Base-by-base conservation (phyloP, 2,113 vertebrate genomes). In the Pampusana beccarii region DNA sequence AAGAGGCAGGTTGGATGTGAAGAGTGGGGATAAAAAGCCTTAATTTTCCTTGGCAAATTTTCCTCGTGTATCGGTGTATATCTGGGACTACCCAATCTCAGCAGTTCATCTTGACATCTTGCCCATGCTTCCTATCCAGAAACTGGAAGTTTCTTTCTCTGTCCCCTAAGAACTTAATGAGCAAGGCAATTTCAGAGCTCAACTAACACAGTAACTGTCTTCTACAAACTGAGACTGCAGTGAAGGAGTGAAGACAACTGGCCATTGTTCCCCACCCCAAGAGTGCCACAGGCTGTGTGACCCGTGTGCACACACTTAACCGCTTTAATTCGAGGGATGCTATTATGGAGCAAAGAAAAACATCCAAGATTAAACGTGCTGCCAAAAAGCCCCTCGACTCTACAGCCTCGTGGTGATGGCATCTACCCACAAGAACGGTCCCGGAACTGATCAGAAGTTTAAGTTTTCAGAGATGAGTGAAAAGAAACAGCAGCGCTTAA, bases 391-490 rank as follows among this genome's bases (percentile, higher is more conserved):
- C 24, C 48, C 4, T 16, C 0, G 0, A 3, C 8, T 71, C 42
- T 7, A 26, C 33, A 9, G 28, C 3, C 16, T 17, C 2, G 0
- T 9, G 29, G 6, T 18, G 15, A 3, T 0, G 23, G 65, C n/a
- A 13, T 4, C 57, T 23, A 0, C 61, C 51, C 2, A 20, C 3
- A 13, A 10, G 13, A 8, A 29, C 0, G 18, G 13, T 25, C 44
- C 50, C 31, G 26, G 61, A 29, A 3, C 36, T 0, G 2, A 23
- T 16, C 23, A 34, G 4, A 31, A 57, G 25, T 4, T 40, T 42
- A 1, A 0, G 13, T 15, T 64, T 46, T 24, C 42, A 0, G 0
- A 24, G 14, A 4, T 2, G n/a, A 7, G 6, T 8, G 34, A 11
- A 33, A 17, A n/a, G 28, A 33, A 2, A 4, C 1, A 33, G 21